Percentiles rank a stretch among this genome's conserved stretches.
Conservation (phyloP, 2,797 vertebrate species). For the Neomorphus geoffroyi region DNA sequence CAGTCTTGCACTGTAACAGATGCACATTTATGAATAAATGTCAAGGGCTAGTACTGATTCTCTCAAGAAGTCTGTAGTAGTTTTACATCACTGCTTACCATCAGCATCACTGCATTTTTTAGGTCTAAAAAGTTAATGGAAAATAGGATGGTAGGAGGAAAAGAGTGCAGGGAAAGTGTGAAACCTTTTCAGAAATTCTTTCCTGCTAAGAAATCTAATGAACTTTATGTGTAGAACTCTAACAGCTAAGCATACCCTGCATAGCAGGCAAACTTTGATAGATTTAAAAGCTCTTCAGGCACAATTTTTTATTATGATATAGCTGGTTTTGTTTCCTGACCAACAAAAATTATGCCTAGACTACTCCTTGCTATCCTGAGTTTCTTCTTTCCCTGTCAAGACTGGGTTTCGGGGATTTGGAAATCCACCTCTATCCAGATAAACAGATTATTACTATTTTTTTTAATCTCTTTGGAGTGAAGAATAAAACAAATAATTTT, state of each 20-base stretch:
- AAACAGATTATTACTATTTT: neutral
- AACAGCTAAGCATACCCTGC: neutral
- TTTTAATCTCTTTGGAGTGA: neutral
- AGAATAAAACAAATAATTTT: neutral
- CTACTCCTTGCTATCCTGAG: neutral
- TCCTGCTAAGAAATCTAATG: constrained; percentile 22
- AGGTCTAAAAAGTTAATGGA: neutral
- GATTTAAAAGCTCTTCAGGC: constrained; percentile 28
- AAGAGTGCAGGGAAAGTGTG: neutral
- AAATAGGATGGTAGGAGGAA: neutral
- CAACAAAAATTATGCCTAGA: neutral
- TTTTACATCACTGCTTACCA: neutral
- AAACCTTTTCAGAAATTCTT: constrained; percentile 37
- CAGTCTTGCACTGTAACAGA: constrained; percentile 18
- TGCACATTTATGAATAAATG: neutral
- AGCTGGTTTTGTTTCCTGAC: neutral
- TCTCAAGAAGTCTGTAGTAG: neutral
- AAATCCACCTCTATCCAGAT: neutral
- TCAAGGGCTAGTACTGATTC: constrained; percentile 13
- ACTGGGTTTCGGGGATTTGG: neutral
- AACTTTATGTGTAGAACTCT: neutral
- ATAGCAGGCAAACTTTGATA: neutral
- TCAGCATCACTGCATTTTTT: neutral
- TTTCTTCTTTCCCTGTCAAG: neutral
- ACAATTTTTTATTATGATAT: neutral